These are phyloP conservation scores for Tenebrio molitor DNA, from an alignment of 1,140 invertebrate genomes.

Conservation along the genomic window DNA sequence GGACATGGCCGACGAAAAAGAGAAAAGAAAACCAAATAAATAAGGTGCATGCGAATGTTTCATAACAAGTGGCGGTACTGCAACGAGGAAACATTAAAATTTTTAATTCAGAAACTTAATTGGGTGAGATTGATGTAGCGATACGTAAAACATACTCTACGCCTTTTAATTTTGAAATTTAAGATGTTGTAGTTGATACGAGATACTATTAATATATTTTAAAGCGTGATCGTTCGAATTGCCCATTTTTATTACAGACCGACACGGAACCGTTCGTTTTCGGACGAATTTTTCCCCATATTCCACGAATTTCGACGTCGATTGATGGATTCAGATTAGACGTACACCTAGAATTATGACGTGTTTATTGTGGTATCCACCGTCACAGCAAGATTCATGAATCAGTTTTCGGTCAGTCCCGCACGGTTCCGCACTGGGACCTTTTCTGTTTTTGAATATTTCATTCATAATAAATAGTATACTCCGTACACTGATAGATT, in stretches of 20 bases:
- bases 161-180: conserved; percentile 47
- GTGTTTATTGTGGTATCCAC: too few relatives aligned
- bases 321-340: conserved; percentile 6
- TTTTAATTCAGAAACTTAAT: conserved; percentile 45
- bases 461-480: too few relatives aligned
- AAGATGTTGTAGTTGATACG: conserved; percentile 42
- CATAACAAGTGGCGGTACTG: conserved; percentile 37
- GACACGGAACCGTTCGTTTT: conserved; percentile 24
- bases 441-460: too few relatives aligned
- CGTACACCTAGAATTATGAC: too few relatives aligned
- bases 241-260: conserved; percentile 7
- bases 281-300: not conserved
- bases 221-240: conserved; percentile 30
- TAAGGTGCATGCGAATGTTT: conserved; percentile 31
- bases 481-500: too few relatives aligned
- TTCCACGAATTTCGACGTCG: not conserved
- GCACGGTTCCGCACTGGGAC: too few relatives aligned
- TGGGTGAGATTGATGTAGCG: conserved; percentile 44
- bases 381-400: too few relatives aligned
- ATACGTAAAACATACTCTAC: conserved; percentile 41
- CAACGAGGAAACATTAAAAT: conserved; percentile 48
- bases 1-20: conserved; percentile 21
- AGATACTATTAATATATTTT: conserved; percentile 35
- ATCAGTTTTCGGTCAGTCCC: too few relatives aligned
- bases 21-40: conserved; percentile 3